Base-by-base conservation (phyloP, 2,888 invertebrate species). In the Tetrapedia diversipes region DNA sequence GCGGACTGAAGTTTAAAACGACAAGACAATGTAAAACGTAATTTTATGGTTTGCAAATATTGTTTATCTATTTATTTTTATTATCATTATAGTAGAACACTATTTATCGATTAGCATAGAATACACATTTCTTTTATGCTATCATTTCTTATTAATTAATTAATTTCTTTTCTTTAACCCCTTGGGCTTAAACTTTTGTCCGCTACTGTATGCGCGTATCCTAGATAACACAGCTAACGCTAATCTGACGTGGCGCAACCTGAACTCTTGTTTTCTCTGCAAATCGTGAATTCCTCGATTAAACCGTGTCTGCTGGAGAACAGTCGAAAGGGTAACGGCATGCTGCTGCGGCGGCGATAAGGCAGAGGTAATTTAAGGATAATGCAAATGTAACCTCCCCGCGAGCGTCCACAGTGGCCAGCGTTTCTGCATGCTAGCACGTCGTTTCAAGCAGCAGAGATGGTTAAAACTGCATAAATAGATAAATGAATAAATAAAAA, bases 371-470 rank as follows among this genome's bases (percentile, higher is more conserved):
- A 70, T 57, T 64, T 34, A 6, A 16, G 22, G 41, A 70, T 57
- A 61, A 70, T 57, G 65, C 65, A 22, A 37, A 70, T 43, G 32
- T 16, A 41, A 8, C 32, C 6, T 22, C 39, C n/a, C 3, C n/a
- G 32, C 19, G 0, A n/a, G n/a, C 10, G 34, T 45, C 4, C 47
- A 39, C 2, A 11, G 16, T 4, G 22, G 8, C 14, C 4, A 7
- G 3, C 6, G 1, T 1, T 41, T 43, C 32, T 53, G 14, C 59
- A 10, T 32, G 8, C 19, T 59, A 3, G 54, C 19, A 22, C 43
- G 0, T 16, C 8, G 19, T 41, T 29, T 0, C 19, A 1, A 29
- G 0, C 0, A 2, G 16, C 16, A 29, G n/a, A n/a, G n/a, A n/a
- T n/a, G n/a, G n/a, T n/a, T n/a, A n/a, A n/a, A n/a, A n/a, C n/a